Conservation (phyloP, 2,888 invertebrate genomes). For the Troides helena region DNA sequence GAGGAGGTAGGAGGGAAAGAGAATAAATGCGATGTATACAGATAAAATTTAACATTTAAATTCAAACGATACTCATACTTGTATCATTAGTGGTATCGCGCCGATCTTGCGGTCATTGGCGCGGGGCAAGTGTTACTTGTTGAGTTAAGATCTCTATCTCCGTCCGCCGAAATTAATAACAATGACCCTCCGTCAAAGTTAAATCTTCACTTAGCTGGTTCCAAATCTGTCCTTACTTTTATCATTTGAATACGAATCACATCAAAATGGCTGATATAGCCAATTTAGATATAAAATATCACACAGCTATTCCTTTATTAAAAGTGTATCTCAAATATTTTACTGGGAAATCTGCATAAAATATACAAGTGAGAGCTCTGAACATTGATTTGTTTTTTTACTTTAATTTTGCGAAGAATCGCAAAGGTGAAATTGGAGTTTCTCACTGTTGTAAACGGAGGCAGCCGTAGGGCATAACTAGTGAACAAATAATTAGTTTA, state of each 20-base stretch:
- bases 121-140: conserved; percentile 24
- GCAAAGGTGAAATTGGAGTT: background rate
- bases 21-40: conserved; percentile 13
- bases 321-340: conserved; percentile 7
- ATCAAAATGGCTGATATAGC: background rate
- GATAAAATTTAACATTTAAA: conserved; percentile 18
- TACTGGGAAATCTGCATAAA: background rate
- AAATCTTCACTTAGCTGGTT: conserved; percentile 13
- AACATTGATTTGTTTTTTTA: conserved; percentile 1
- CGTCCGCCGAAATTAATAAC: conserved; percentile 27
- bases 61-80: conserved; percentile 17
- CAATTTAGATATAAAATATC: conserved; percentile 14
- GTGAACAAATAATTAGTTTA: conserved; percentile 48
- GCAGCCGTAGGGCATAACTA: conserved; percentile 36
- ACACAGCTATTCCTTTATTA: background rate
- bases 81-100: conserved; percentile 18
- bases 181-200: conserved; percentile 23
- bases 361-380: conserved; percentile 4
- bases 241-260: conserved; percentile 22
- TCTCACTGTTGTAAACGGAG: conserved; percentile 25
- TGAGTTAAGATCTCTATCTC: conserved; percentile 27
- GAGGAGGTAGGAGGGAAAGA: background rate
- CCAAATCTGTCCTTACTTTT: conserved; percentile 21
- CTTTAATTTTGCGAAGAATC: conserved; percentile 14
- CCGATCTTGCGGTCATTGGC: conserved; percentile 22